Evolutionary conservation across 2,888 invertebrate species (phyloP).

Genomic region (Lacanobia wlatinum): DNA sequence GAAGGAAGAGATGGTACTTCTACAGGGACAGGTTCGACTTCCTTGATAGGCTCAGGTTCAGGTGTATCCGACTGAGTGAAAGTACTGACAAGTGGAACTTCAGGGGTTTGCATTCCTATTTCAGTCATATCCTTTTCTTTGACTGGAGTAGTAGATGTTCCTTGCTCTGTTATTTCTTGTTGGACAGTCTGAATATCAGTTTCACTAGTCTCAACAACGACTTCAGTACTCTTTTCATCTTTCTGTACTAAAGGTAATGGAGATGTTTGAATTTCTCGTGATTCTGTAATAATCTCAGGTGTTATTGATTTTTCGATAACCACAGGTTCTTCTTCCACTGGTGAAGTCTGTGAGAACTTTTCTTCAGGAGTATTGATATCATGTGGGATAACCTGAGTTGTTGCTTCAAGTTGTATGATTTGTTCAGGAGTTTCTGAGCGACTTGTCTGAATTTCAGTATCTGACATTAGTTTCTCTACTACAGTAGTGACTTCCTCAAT

Average conservation of each 20-base stretch:
- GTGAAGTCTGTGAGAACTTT: slow-evolving; percentile 88
- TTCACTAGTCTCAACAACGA: slow-evolving; percentile 82
- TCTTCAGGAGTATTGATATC: slow-evolving; percentile 83
- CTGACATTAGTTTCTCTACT: slow-evolving; percentile 82
- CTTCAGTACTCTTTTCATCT: slow-evolving; percentile 84
- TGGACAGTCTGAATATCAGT: slow-evolving; percentile 82
- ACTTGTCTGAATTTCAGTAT: slow-evolving; percentile 86
- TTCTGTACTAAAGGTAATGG: slow-evolving; percentile 79
- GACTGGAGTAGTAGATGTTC: slow-evolving; percentile 83
- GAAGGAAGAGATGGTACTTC: slow-evolving; percentile 55
- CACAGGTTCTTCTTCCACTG: slow-evolving; percentile 73
- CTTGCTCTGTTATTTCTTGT: slow-evolving; percentile 80
- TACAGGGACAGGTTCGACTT: slow-evolving; percentile 45
- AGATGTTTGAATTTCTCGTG: slow-evolving; percentile 90
- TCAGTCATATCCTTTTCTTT: slow-evolving; percentile 77
- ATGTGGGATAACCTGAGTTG: slow-evolving; percentile 89
- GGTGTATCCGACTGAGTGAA: slow-evolving; percentile 86
- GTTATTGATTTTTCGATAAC: slow-evolving; percentile 72
- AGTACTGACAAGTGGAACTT: slow-evolving; percentile 79
- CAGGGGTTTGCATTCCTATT: slow-evolving; percentile 84
- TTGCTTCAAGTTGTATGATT: slow-evolving; percentile 86
- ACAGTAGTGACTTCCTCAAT: slow-evolving; percentile 76
- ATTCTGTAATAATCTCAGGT: slow-evolving; percentile 84
- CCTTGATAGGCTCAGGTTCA: slow-evolving; percentile 68
- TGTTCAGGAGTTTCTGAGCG: slow-evolving; percentile 81